Percentiles rank a stretch among this genome's conserved stretches.
phyloP scores from a whole-genome alignment of 2,888 invertebrate species.

The Thysanoteuthis rhombus region DNA sequence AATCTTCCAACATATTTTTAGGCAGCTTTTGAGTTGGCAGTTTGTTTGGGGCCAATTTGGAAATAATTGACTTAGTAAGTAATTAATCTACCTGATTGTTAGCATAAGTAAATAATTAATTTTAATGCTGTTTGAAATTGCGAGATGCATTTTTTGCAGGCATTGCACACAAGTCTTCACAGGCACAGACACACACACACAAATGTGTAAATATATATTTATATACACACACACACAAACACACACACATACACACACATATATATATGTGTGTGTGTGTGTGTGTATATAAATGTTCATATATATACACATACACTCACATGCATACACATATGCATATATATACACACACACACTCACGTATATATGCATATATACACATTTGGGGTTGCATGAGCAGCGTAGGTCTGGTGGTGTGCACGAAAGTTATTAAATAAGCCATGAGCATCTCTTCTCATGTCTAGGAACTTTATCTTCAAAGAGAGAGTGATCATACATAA shows the following conservation, averaged over 20 bases:
- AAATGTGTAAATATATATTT: no score
- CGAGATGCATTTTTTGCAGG: neutral
- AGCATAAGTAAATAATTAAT: neutral
- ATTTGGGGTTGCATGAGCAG: no score
- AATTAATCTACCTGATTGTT: neutral
- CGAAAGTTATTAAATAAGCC: no score
- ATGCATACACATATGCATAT: neutral
- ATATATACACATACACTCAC: neutral
- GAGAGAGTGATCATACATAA: no score
- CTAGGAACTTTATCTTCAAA: no score
- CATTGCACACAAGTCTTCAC: neutral
- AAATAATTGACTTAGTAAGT: neutral
- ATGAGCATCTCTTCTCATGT: no score
- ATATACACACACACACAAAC: neutral
- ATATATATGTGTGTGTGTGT: no score
- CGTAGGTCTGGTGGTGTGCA: no score
- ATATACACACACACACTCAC: neutral
- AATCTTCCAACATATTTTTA: neutral
- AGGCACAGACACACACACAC: neutral
- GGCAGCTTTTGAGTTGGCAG: neutral
- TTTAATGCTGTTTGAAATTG: neutral
- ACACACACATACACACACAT: neutral
- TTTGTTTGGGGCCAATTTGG: neutral
- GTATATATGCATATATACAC: no score
- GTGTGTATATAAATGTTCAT: no score